Evolutionary conservation across 2,888 invertebrate species (phyloP).

Genomic region (Atherix ibis): DNA sequence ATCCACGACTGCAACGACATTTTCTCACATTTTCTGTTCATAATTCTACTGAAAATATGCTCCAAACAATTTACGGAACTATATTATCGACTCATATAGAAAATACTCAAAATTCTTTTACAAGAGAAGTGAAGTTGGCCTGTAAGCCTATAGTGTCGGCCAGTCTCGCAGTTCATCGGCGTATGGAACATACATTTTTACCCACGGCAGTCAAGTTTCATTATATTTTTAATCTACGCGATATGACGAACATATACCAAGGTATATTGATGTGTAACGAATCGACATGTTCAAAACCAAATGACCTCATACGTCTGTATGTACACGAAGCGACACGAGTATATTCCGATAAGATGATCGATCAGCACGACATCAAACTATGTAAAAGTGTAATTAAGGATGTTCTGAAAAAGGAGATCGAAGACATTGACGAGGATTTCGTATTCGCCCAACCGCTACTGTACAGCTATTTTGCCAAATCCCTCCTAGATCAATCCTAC

Average conservation of each 20-base stretch:
- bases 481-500: conserved; percentile 66
- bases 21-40: conserved; percentile 75
- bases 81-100: conserved; percentile 62
- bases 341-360: conserved; percentile 82
- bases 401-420: conserved; percentile 62
- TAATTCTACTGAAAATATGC: conserved; percentile 65
- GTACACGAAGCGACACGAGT: conserved; percentile 84
- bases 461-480: conserved; percentile 84
- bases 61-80: conserved; percentile 67
- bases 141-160: conserved; percentile 39
- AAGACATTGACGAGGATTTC: conserved; percentile 59
- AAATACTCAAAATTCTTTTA: conserved; percentile 51
- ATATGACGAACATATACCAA: conserved; percentile 88
- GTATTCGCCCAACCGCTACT: conserved; percentile 65
- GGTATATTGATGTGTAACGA: conserved; percentile 72
- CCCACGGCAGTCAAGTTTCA: conserved; percentile 94
- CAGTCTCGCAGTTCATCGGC: conserved; percentile 61
- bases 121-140: conserved; percentile 25
- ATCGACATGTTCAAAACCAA: conserved; percentile 50
- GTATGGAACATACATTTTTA: conserved; percentile 60
- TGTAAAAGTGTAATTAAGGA: conserved; percentile 63
- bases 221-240: conserved; percentile 83
- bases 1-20: conserved; percentile 76
- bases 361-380: conserved; percentile 55
- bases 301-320: conserved; percentile 68